Evolutionary conservation across 2,797 vertebrate species (phyloP), one percentile per base, ranked within the genome.

Genomic region (Mormyrus proboscirostris): DNA sequence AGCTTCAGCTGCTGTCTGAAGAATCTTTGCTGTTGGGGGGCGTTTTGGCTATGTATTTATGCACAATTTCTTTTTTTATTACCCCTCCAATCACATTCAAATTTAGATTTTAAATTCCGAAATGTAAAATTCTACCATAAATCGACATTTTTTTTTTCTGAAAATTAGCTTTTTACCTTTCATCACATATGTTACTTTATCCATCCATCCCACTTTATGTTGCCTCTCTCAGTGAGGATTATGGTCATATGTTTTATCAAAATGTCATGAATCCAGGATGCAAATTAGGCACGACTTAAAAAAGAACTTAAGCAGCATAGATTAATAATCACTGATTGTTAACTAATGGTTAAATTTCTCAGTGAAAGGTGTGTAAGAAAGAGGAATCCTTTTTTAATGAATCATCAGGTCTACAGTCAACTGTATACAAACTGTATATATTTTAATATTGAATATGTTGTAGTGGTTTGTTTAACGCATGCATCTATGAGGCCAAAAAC

Each of bases 361-460:
- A 85, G 38, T 65, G 47, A 88, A 87, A 41, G 88, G 16, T 82
- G 88, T 88, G 50, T 29, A 79, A 49, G 62, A 83, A 55, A 88
- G 73, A 87, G 55, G 76, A 44, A 47, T 53, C 62, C 76, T 85
- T 84, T 93, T 92, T 88, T 88, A 93, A 94, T 91, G 93, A 93
- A 94, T 93, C 65, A 73, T 91, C 59, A 89, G 93, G 89, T 95
- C 93, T 94, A 93, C 93, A 91, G 93, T 96, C 93, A 94, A 92
- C 93, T 99, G 97, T 98, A 98, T 93, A 96, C 96, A 96, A 94
- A 93, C 92, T 99, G 98, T 99, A 99, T 96, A 99, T 99, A 99
- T 95, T 97, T 97, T 96, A 96, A 91, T 91, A 95, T 92, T 93
- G 19, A 88, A 92, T 97, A 95, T 91, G 94, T 94, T 96, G 96